Base-by-base conservation (phyloP, 2,113 vertebrate species). In the Oncorhynchus masou region DNA sequence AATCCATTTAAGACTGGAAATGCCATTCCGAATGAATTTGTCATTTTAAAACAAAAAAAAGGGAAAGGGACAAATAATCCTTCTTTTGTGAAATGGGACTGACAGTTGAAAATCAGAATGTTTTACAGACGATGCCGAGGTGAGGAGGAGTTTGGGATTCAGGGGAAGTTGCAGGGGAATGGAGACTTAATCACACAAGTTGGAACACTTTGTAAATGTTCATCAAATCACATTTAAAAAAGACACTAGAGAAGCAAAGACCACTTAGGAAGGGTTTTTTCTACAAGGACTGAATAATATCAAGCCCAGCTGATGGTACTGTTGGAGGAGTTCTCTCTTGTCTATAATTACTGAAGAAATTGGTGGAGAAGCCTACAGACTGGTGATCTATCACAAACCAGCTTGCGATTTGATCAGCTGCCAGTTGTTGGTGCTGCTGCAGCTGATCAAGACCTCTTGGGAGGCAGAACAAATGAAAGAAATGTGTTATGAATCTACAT, bases 1-100 rank as follows among this genome's bases (percentile, higher is more conserved):
- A 93, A 92, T 92, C 91, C 94, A 95, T 94, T 91, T 90, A 92
- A 95, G 94, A 95, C 94, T 93, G 92, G 92, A 93, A 94, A 91
- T 90, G 90, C 87, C 91, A 92, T 94, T 92, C 92, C 87, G 54
- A 92, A 91, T 86, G 87, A 80, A 90, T 91, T 87, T 85, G 87
- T 91, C 91, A 88, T 90, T 89, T 79, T 83, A 87, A 87, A 88
- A 88, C 81, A 85, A 88, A 91, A 91, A 91, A 83, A 54, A 84
- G 76, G 85, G 85, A 88, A 86, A 90, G 89, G 85, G 67, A 54
- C 82, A 87, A 87, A 62, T 69, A 83, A 84, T 87, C 86, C 79
- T 86, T 91, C 1, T 54, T 89, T 89, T 84, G 85, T 88, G 85
- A 79, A 83, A 87, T 85, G 82, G 86, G 86, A 91, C 80, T 88